These are phyloP conservation scores for Leucosticte australis DNA, from an alignment of 2,113 vertebrate genomes.

Conservation along the genomic window DNA sequence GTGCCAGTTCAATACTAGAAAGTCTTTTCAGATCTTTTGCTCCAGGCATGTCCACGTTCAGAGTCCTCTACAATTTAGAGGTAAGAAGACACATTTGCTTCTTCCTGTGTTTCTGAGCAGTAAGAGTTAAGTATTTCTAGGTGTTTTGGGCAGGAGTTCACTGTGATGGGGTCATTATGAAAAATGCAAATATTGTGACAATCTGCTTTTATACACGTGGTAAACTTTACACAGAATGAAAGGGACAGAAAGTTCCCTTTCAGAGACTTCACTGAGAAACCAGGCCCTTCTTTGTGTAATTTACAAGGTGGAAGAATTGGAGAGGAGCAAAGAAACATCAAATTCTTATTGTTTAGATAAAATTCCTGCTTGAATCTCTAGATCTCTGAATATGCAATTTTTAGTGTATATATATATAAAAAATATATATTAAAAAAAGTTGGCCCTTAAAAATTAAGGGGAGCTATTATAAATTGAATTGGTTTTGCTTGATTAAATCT, in stretches of 20 bases:
- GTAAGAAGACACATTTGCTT: constrained; percentile 68
- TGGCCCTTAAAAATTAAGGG: background rate
- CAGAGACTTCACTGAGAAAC: background rate
- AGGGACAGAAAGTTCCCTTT: background rate
- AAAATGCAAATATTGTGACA: background rate
- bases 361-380: background rate
- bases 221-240: background rate
- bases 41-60: constrained; percentile 97
- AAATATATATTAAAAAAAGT: too few relatives aligned
- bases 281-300: background rate
- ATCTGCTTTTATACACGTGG: background rate
- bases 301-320: background rate
- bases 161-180: background rate
- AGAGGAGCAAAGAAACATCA: background rate
- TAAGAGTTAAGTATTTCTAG: background rate
- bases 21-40: constrained; percentile 95
- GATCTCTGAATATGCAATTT: background rate
- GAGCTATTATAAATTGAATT: background rate
- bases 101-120: background rate
- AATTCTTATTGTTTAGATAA: background rate
- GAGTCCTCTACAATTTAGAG: constrained; percentile 98
- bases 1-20: constrained; percentile 93
- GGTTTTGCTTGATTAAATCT: background rate
- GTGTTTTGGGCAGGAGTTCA: background rate
- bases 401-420: background rate